These are phyloP conservation scores for Vanessa tameamea DNA, from an alignment of 1,140 invertebrate genomes.

Conservation along the genomic window DNA sequence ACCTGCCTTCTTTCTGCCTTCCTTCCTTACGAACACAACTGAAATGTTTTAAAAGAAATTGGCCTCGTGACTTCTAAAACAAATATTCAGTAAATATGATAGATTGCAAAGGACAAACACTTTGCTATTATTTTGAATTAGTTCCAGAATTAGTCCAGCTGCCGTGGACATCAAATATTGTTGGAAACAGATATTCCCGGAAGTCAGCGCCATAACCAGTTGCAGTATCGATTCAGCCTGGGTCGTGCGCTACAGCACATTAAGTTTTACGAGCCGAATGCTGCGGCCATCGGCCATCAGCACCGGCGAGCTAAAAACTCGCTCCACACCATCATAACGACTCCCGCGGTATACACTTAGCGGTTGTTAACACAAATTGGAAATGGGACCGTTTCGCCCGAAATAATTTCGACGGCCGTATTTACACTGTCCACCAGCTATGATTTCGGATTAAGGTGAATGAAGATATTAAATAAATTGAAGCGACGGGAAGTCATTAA, in stretches of 20 bases:
- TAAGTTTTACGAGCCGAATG: constrained; percentile 10
- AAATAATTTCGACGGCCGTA: not conserved
- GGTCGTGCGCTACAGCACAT: constrained; percentile 10
- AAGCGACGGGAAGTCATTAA: constrained; percentile 12
- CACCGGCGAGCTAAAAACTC: constrained; percentile 10
- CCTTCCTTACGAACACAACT: too few relatives aligned
- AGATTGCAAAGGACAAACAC: not conserved
- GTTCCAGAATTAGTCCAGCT: not conserved
- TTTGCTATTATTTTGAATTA: not conserved
- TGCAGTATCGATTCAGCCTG: constrained; percentile 8
- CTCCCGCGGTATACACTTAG: constrained; percentile 14
- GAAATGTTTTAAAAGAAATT: not conserved
- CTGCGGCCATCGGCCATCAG: constrained; percentile 10
- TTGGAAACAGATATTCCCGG: not conserved
- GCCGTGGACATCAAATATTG: not conserved
- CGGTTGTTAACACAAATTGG: constrained; percentile 21
- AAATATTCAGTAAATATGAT: not conserved
- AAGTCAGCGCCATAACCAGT: not conserved
- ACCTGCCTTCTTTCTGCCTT: too few relatives aligned
- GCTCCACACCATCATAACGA: not conserved
- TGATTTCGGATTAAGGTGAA: constrained; percentile 23
- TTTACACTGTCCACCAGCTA: constrained; percentile 13
- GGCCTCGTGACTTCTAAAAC: not conserved
- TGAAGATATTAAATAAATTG: constrained; percentile 29
- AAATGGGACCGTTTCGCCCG: constrained; percentile 1